phyloP scores from a whole-genome alignment of 2,797 vertebrate species.

The Falco berigora region DNA sequence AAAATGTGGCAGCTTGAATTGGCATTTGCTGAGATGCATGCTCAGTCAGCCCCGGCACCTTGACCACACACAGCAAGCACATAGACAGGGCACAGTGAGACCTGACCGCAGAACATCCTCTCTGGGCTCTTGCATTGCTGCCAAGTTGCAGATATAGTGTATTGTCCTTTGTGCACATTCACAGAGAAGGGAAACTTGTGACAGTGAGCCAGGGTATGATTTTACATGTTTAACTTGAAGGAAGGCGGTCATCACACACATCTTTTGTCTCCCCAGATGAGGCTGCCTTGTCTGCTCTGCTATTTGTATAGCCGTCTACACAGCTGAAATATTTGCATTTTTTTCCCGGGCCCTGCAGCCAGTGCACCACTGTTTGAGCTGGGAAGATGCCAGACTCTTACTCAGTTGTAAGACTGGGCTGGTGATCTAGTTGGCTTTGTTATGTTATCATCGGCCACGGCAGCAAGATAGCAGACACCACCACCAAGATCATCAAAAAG shows the following conservation, averaged over 20 bases:
- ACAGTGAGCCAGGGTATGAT: background rate
- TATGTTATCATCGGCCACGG: background rate
- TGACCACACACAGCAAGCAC: background rate
- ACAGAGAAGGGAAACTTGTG: background rate
- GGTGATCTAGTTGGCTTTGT: background rate
- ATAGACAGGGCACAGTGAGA: background rate
- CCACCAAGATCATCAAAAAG: background rate
- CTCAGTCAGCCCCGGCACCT: background rate
- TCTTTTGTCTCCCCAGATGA: background rate
- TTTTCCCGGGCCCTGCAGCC: conserved; percentile 1
- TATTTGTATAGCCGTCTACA: conserved; percentile 25
- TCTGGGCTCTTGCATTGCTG: background rate
- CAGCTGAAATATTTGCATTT: conserved; percentile 37
- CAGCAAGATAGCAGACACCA: background rate
- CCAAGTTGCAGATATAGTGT: background rate
- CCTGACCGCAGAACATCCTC: background rate
- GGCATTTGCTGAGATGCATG: background rate
- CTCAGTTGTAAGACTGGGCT: background rate
- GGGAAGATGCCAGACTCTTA: conserved; percentile 25
- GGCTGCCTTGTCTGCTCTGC: conserved; percentile 26
- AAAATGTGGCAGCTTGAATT: background rate
- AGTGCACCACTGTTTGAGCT: conserved; percentile 12
- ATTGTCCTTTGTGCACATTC: background rate
- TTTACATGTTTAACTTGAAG: background rate
- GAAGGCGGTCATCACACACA: background rate